These are phyloP conservation scores for Phortica magna DNA, from an alignment of 2,888 invertebrate genomes.

Conservation along the genomic window DNA sequence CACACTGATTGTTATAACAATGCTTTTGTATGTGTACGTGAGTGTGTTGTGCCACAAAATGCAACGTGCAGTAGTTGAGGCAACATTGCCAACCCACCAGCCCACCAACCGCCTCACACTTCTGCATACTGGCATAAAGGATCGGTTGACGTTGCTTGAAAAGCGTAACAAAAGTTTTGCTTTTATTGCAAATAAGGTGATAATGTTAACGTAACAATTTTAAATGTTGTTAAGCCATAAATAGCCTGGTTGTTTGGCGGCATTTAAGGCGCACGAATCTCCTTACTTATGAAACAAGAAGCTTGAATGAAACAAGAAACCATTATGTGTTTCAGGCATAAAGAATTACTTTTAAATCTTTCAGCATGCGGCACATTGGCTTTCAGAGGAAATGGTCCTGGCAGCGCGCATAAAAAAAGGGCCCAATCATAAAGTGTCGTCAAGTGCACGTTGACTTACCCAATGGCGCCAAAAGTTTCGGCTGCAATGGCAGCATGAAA, in stretches of 20 bases:
- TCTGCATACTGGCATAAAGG: too few relatives aligned
- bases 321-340: conserved; percentile 39
- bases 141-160: too few relatives aligned
- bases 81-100: conserved; percentile 7
- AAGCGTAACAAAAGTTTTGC: too few relatives aligned
- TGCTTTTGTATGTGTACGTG: conserved; percentile 46
- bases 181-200: too few relatives aligned
- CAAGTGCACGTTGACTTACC: conserved; percentile 65
- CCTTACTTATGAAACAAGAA: too few relatives aligned
- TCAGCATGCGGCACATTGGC: neutral
- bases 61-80: conserved; percentile 50
- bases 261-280: too few relatives aligned
- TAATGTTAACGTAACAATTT: too few relatives aligned
- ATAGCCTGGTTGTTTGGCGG: too few relatives aligned
- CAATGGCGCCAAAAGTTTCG: conserved; percentile 80
- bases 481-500: conserved; percentile 85
- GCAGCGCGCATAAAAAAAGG: conserved; percentile 1
- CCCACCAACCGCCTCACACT: too few relatives aligned
- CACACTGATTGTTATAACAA: conserved; percentile 21
- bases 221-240: too few relatives aligned
- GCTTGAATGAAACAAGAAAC: too few relatives aligned
- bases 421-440: conserved; percentile 8
- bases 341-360: conserved; percentile 13
- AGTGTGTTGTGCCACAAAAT: conserved; percentile 50
- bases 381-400: neutral